Percentiles rank a stretch among this genome's conserved stretches.
Conservation (phyloP, 2,797 vertebrate species). For the Gymnodraco acuticeps region DNA sequence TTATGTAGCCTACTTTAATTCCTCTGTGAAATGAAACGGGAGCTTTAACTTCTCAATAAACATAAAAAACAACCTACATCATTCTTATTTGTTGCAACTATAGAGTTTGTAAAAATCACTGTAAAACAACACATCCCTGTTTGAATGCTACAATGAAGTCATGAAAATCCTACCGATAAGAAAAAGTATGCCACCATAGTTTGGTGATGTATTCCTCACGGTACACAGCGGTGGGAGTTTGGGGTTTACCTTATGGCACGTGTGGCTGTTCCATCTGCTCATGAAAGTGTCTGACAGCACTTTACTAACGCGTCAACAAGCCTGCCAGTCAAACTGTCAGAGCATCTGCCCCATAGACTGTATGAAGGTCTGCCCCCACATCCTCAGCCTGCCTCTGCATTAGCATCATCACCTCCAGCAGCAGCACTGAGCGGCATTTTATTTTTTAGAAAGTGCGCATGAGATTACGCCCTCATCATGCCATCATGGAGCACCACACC, state of each 20-base stretch:
- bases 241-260: conserved; percentile 42
- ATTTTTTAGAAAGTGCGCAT: conserved; percentile 76
- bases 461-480: conserved; percentile 75
- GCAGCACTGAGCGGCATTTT: conserved; percentile 58
- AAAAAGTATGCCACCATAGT: neutral
- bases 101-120: neutral
- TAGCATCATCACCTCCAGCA: conserved; percentile 63
- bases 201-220: conserved; percentile 12
- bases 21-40: neutral
- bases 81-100: neutral
- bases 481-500: conserved; percentile 59
- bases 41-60: neutral
- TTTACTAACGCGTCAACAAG: conserved; percentile 40
- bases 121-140: neutral
- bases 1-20: neutral
- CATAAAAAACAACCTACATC: neutral
- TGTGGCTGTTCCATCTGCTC: conserved; percentile 54
- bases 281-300: conserved; percentile 40
- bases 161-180: conserved; percentile 1
- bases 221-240: conserved; percentile 38
- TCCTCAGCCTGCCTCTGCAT: conserved; percentile 58
- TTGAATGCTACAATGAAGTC: neutral
- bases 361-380: conserved; percentile 49
- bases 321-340: conserved; percentile 45
- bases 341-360: conserved; percentile 33